Conservation (phyloP, 2,888 invertebrate species). For the Ceramica pisi region DNA sequence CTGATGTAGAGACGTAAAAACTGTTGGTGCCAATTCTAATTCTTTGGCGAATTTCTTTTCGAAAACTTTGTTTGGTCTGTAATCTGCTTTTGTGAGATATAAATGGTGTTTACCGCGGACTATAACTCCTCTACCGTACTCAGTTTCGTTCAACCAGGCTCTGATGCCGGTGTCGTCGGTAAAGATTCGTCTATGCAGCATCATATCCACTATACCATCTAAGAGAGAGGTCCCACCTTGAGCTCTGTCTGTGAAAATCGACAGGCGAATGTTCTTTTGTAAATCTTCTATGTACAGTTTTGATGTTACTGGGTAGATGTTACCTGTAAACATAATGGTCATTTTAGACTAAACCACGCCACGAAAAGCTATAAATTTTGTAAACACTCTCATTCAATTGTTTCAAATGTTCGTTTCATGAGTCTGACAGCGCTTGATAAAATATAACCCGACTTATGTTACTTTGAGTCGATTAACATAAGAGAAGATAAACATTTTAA, state of each 20-base stretch:
- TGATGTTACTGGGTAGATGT: constrained; percentile 97
- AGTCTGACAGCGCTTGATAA: too few relatives aligned
- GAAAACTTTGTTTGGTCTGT: constrained; percentile 77
- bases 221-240: constrained; percentile 95
- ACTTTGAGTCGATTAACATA: too few relatives aligned
- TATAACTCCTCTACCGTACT: constrained; percentile 65
- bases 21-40: constrained; percentile 72
- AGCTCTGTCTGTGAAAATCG: constrained; percentile 94
- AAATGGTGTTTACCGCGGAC: constrained; percentile 79
- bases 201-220: constrained; percentile 94
- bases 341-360: too few relatives aligned
- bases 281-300: constrained; percentile 93
- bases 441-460: too few relatives aligned
- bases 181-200: constrained; percentile 95
- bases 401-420: too few relatives aligned
- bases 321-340: constrained; percentile 86
- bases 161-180: constrained; percentile 93
- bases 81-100: constrained; percentile 76
- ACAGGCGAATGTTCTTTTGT: constrained; percentile 84
- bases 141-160: constrained; percentile 74
- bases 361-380: too few relatives aligned
- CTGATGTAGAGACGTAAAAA: constrained; percentile 63
- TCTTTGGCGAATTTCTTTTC: constrained; percentile 84
- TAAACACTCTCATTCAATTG: too few relatives aligned
- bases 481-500: too few relatives aligned